Conservation (phyloP, 2,797 vertebrate species). For the Macrochelys suwanniensis region DNA sequence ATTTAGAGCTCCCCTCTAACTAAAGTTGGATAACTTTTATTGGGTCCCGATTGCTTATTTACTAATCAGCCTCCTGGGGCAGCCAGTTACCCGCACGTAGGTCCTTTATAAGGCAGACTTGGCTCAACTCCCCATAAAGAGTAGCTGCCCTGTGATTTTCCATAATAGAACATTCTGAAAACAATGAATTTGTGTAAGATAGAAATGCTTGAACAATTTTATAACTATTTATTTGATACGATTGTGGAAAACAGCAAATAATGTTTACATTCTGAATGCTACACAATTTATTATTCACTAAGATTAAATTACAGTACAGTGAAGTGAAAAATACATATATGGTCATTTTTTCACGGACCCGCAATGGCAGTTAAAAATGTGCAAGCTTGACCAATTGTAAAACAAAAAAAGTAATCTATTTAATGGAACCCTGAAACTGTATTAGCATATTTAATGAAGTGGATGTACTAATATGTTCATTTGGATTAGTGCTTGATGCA, state of each 20-base stretch:
- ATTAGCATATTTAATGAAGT: constrained; percentile 20
- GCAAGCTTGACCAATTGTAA: constrained; percentile 56
- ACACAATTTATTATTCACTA: constrained; percentile 48
- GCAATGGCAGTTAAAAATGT: constrained; percentile 39
- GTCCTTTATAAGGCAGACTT: no score
- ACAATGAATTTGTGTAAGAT: constrained; percentile 14
- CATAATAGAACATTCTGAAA: background rate
- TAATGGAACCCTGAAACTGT: constrained; percentile 35
- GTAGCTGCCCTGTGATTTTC: background rate
- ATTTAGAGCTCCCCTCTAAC: no score
- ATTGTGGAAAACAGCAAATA: constrained; percentile 41
- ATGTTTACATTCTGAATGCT: constrained; percentile 29
- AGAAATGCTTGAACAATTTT: constrained; percentile 38
- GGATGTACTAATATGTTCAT: background rate
- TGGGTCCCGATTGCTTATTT: background rate
- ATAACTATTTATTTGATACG: constrained; percentile 33
- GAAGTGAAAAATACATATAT: constrained; percentile 48
- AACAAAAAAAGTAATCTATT: constrained; percentile 5
- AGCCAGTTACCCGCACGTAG: background rate
- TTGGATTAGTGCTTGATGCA: constrained; percentile 35
- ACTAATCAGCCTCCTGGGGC: background rate
- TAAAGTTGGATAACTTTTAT: no score
- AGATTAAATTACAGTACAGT: constrained; percentile 61
- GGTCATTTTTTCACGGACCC: constrained; percentile 46
- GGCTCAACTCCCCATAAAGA: no score